Evolutionary conservation across 2,888 invertebrate genomes (phyloP).

Genomic region (Metalampra italica): DNA sequence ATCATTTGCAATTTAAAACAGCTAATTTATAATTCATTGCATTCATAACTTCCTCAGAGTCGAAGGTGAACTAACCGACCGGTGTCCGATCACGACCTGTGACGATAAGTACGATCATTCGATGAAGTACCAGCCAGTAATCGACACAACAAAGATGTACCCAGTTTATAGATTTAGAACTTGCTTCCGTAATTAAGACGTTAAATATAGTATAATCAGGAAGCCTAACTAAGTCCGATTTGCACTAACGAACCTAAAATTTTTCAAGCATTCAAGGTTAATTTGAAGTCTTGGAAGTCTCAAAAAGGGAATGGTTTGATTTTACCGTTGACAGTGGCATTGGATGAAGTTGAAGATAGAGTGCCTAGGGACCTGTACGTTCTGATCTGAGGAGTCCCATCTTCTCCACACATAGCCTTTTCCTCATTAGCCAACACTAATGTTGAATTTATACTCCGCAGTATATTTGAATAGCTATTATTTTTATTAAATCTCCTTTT

Average conservation of each 20-base stretch:
- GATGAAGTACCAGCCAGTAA: slow-evolving; percentile 10
- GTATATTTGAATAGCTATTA: neutral
- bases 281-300: too few relatives aligned
- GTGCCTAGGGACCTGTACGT: too few relatives aligned
- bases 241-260: neutral
- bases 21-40: slow-evolving; percentile 12
- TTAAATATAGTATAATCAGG: neutral
- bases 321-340: too few relatives aligned
- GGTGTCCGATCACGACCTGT: slow-evolving; percentile 14
- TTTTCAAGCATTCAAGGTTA: too few relatives aligned
- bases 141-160: slow-evolving; percentile 4
- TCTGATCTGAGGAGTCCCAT: too few relatives aligned
- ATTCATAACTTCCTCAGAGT: slow-evolving; percentile 14
- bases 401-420: too few relatives aligned
- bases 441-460: neutral
- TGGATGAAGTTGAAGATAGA: too few relatives aligned
- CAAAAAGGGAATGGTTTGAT: too few relatives aligned
- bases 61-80: slow-evolving; percentile 9
- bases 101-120: slow-evolving; percentile 11
- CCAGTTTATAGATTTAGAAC: neutral
- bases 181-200: slow-evolving; percentile 7
- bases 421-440: too few relatives aligned
- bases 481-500: neutral
- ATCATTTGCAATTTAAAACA: slow-evolving; percentile 4
- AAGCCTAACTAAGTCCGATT: slow-evolving; percentile 1